Evolutionary conservation across 2,797 vertebrate genomes (phyloP), one percentile per base, ranked within the genome.

Genomic region (Sarcophilus harrisii): DNA sequence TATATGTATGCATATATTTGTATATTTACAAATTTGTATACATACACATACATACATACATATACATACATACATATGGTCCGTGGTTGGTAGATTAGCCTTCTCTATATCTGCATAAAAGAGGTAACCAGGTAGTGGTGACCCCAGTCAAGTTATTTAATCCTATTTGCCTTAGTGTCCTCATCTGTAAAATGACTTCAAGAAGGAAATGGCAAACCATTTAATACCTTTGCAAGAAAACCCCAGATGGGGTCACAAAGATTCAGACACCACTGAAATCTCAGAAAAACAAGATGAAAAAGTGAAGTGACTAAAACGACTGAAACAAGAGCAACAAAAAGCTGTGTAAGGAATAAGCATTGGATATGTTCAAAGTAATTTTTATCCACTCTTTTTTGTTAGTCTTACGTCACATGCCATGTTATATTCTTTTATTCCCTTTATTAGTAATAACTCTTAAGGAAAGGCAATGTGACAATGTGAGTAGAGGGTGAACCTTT

Each of bases 71-170:
- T 58, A 58, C 58, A 58, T 27, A 27, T 92, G 96, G 93, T 57
- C 1, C 59, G 6, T 32, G 60, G 2, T 62, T 90, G 57, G 87
- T 54, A 90, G 38, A 58, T 91, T 90, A 4, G 29, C 6, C 9
- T 54, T 90, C 87, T 90, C 92, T 62, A 27, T 89, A 58, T 60
- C 93, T 95, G 93, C 95, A 28, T 10, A 96, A 94, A 94, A 96
- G 12, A 30, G 93, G 4, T n/a, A 94, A 92, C 1, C 55, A 91
- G 29, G 13, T n/a, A 12, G 1, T 32, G n/a, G 13, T n/a, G 32
- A 18, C 16, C 62, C 16, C n/a, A 5, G 62, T 0, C n/a, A 38
- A 38, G 32, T 73, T 30, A 73, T 1, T 73, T 21, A 38, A 73
- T 5, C 32, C 14, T 32, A 1, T 73, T 73, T 38, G 32, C 5